A percentile compares a stretch with the other conserved stretches of the same genome.
phyloP scores from a whole-genome alignment of 2,888 invertebrate genomes.

The Hypomecis punctinalis region DNA sequence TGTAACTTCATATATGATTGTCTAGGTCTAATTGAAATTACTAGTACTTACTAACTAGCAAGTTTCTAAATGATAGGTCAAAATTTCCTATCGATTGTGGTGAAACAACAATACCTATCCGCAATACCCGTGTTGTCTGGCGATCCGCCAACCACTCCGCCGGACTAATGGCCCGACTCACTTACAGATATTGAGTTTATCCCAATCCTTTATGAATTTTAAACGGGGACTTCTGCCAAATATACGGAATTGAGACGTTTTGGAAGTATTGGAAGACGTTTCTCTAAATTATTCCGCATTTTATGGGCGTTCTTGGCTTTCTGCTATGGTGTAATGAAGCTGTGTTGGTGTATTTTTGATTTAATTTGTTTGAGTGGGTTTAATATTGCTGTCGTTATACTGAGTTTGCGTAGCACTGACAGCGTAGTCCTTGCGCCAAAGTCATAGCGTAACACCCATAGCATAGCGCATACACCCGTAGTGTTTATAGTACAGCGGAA shows the following conservation, averaged over 20 bases:
- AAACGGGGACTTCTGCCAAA: slow-evolving; percentile 28
- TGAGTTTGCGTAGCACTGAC: too few species aligned
- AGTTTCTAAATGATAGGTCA: too few species aligned
- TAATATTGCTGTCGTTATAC: too few species aligned
- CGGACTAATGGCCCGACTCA: slow-evolving; percentile 33
- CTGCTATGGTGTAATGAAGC: not conserved
- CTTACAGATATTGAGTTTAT: slow-evolving; percentile 38
- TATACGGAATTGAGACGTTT: slow-evolving; percentile 16
- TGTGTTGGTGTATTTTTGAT: not conserved
- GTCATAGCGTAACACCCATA: too few species aligned
- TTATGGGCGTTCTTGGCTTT: slow-evolving; percentile 1
- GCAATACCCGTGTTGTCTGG: not conserved
- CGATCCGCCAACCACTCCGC: slow-evolving; percentile 11
- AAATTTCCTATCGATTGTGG: too few species aligned
- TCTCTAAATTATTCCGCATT: slow-evolving; percentile 14
- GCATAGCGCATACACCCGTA: too few species aligned
- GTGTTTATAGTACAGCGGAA: too few species aligned
- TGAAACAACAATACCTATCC: too few species aligned
- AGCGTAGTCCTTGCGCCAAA: too few species aligned
- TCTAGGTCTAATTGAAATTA: too few species aligned
- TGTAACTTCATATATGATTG: too few species aligned
- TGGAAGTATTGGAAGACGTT: slow-evolving; percentile 7
- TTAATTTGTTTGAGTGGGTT: not conserved
- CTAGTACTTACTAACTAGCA: too few species aligned
- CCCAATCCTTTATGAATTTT: slow-evolving; percentile 33